Conservation (phyloP, 2,888 invertebrate species). For the Trisateles emortualis region DNA sequence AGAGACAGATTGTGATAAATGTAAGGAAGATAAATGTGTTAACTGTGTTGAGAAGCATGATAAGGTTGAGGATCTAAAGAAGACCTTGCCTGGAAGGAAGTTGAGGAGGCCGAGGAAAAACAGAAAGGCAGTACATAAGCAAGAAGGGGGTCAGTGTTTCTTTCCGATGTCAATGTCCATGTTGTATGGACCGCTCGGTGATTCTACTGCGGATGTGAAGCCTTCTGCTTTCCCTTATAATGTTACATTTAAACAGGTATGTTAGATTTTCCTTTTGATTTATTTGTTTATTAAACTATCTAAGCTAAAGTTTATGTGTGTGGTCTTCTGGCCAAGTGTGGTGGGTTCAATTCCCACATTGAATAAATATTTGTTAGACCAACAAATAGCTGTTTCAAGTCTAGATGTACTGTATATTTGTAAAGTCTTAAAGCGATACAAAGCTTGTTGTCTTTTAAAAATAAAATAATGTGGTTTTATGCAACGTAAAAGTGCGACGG, state of each 20-base stretch:
- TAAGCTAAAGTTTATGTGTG: too few relatives aligned
- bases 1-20: constrained; percentile 68
- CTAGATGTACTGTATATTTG: too few relatives aligned
- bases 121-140: constrained; percentile 72
- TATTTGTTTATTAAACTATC: too few relatives aligned
- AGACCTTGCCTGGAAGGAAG: constrained; percentile 60
- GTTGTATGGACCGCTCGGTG: constrained; percentile 93
- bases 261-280: neutral
- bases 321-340: too few relatives aligned
- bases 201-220: constrained; percentile 77
- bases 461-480: too few relatives aligned
- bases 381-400: too few relatives aligned
- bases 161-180: constrained; percentile 97
- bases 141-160: constrained; percentile 76
- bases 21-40: constrained; percentile 70
- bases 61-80: constrained; percentile 72
- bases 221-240: constrained; percentile 94
- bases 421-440: too few relatives aligned
- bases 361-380: too few relatives aligned
- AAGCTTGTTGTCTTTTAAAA: too few relatives aligned
- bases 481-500: too few relatives aligned
- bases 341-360: too few relatives aligned
- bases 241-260: constrained; percentile 94
- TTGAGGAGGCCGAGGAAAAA: constrained; percentile 75
- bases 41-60: constrained; percentile 69